Evolutionary conservation across 37 sponge, comb jelly and placozoan genomes (phyloP), one percentile per base, ranked within the genome.

Genomic region (Axinella damicornis): DNA sequence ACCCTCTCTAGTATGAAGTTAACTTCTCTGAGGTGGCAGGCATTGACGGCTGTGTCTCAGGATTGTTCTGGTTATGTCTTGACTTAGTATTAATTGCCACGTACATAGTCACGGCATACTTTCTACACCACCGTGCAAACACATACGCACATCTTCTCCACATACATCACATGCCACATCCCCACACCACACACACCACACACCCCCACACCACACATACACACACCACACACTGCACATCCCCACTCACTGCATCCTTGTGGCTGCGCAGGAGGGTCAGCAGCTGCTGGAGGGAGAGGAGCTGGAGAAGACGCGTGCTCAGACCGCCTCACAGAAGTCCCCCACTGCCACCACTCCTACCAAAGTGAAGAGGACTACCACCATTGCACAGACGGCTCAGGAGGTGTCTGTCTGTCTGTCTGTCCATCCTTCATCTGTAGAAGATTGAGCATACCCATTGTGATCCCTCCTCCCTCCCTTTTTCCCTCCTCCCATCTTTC

Each of bases 341-440:
- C 81, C 81, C 24, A n/a, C n/a, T n/a, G 30, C 46, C 15, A 73
- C 36, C 33, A 65, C 59, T 19, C 33, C 86, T 33, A 31, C 82
- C 21, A 87, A 76, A 57, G 60, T 91, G 38, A 91, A 87, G 74
- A 58, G 83, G 34, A 65, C 78, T 24, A 87, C 78, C 21, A 91
- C 92, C 60, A 83, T 87, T n/a, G 65, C 73, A 35, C 71, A 83
- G 56, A 91, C 92, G 36, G 61, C 83, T 55, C 73, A 86, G 92
- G 92, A 86, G 41, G 37, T 15, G 24, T 17, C 53, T 52, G 17
- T 14, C 17, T 2, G 22, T 9, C 4, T 12, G 4, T 46, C 9
- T 46, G 46, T 46, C 46, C 9, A 4, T 46, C 6, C 9, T 9
- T 12, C 46, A 46, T 9, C 22, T 40, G n/a, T n/a, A n/a, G n/a